Conservation (phyloP, 2,797 vertebrate species). For the Tokudaia tokunoshimensis region DNA sequence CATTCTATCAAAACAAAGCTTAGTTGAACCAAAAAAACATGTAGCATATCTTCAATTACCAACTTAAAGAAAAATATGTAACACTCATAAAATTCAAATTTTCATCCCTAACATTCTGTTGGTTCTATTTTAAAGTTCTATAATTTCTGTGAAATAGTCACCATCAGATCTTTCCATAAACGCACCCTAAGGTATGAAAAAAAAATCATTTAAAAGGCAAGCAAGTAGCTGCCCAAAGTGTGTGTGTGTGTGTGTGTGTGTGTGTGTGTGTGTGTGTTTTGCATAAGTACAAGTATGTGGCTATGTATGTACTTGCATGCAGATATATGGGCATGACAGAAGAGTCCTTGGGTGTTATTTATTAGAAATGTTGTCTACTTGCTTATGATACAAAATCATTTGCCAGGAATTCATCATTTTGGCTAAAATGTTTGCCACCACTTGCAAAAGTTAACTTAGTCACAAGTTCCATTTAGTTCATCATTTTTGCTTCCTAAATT, state of each 20-base stretch:
- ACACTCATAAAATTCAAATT: not conserved
- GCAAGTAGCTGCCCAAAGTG: not conserved
- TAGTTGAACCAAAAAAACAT: not conserved
- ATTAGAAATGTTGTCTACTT: not conserved
- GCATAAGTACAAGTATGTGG: not conserved
- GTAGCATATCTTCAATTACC: not conserved
- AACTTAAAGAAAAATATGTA: not conserved
- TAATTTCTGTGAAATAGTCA: not conserved
- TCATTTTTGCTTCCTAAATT: not conserved
- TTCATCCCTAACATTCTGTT: not conserved
- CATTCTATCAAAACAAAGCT: not conserved
- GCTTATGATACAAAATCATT: not conserved
- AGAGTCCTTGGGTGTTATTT: not conserved
- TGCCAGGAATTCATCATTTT: no score
- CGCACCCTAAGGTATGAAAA: not conserved
- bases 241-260: no score
- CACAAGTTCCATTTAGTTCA: not conserved
- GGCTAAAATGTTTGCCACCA: not conserved
- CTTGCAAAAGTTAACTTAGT: not conserved
- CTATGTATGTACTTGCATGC: not conserved
- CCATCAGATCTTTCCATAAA: not conserved
- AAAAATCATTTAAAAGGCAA: not conserved
- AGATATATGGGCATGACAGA: not conserved
- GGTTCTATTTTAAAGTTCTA: not conserved
- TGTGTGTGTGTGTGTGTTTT: not conserved